Evolutionary conservation across 2,888 invertebrate species (phyloP).

Genomic region (Euspilapteryx auroguttella): DNA sequence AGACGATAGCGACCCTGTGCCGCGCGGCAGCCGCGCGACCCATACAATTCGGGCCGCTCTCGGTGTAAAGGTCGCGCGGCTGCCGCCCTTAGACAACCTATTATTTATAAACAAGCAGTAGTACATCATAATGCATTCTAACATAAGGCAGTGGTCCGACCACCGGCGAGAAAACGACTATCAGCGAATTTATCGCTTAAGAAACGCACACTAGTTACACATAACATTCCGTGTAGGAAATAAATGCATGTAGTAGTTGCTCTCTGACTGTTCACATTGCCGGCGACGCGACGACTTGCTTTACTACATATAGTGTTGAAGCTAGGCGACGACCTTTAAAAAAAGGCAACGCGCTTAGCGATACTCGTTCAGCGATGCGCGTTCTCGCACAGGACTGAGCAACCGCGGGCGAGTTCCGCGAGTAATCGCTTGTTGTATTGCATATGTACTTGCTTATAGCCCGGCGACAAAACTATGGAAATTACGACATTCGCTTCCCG

Average conservation of each 20-base stretch:
- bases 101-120: too few species aligned
- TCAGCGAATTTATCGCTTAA: neutral
- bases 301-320: too few species aligned
- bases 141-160: neutral
- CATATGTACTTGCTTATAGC: neutral
- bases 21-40: too few species aligned
- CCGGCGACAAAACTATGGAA: neutral
- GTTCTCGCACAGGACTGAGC: neutral
- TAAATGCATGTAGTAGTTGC: neutral
- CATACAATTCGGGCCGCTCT: too few species aligned
- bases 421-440: neutral
- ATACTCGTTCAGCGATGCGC: neutral
- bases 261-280: neutral
- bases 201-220: neutral
- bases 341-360: too few species aligned
- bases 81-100: too few species aligned
- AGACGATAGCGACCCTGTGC: too few species aligned
- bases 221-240: neutral
- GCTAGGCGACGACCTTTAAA: too few species aligned
- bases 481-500: neutral
- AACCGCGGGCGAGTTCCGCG: neutral
- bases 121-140: too few species aligned
- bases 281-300: too few species aligned
- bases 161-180: neutral
- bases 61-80: too few species aligned